Conservation (phyloP, 2,888 invertebrate species). For the Philaethria dido region DNA sequence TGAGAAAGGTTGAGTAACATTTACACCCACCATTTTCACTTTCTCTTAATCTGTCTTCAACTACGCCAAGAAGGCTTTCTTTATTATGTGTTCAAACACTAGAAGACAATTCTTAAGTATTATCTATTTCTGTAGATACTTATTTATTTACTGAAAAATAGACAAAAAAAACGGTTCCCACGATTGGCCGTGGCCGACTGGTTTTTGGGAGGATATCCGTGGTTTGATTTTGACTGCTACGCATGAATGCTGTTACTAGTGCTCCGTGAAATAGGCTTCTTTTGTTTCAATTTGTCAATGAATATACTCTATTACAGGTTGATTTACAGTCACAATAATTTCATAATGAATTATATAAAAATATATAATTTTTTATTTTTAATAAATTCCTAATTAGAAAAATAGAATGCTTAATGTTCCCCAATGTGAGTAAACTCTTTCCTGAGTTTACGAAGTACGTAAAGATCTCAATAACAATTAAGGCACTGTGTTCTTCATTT, state of each 20-base stretch:
- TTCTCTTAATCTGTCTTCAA: no score
- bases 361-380: neutral
- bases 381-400: neutral
- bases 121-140: no score
- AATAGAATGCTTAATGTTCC: no score
- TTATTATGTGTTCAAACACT: no score
- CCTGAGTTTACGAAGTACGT: neutral
- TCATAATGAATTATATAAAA: no score
- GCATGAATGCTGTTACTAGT: slow-evolving; percentile 58
- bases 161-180: slow-evolving; percentile 42
- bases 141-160: neutral
- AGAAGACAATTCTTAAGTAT: no score
- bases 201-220: slow-evolving; percentile 55
- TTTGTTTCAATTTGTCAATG: slow-evolving; percentile 53
- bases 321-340: neutral
- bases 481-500: no score
- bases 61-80: no score
- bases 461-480: no score
- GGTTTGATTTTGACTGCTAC: slow-evolving; percentile 48
- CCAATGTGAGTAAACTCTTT: neutral
- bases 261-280: slow-evolving; percentile 64
- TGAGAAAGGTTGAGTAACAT: neutral
- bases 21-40: no score
- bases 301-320: slow-evolving; percentile 17
- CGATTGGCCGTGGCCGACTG: slow-evolving; percentile 48